Conservation (phyloP, 2,888 invertebrate genomes). For the Caenorhabditis sp. region DNA sequence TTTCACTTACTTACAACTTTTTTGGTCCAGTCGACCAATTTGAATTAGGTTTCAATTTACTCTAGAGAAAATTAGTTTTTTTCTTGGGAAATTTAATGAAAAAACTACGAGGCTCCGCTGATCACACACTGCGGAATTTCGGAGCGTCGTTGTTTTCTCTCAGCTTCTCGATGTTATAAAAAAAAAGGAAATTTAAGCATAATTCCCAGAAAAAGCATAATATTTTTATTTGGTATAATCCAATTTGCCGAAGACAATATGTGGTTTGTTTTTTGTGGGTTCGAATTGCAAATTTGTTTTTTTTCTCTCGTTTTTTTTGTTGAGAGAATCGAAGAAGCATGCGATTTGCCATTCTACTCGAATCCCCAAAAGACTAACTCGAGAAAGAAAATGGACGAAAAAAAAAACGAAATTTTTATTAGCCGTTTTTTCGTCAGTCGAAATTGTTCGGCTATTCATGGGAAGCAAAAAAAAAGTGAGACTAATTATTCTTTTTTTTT, state of each 20-base stretch:
- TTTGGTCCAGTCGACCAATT: not conserved
- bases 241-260: not conserved
- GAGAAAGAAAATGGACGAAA: not conserved
- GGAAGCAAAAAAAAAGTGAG: not conserved
- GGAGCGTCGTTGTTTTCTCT: too few species aligned
- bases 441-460: not conserved
- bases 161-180: not conserved
- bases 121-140: too few species aligned
- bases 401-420: not conserved
- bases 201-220: not conserved
- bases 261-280: not conserved
- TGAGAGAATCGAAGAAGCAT: too few species aligned
- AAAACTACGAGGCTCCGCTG: too few species aligned
- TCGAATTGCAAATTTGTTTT: too few species aligned
- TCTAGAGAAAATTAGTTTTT: too few species aligned
- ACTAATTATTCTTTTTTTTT: not conserved
- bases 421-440: not conserved
- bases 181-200: not conserved
- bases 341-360: too few species aligned
- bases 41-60: not conserved
- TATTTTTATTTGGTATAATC: too few species aligned
- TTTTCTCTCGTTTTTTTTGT: too few species aligned
- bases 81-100: too few species aligned
- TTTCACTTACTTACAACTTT: not conserved
- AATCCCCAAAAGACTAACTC: not conserved